Base-by-base conservation (phyloP, 2,888 invertebrate species). In the Eurytoma californica region DNA sequence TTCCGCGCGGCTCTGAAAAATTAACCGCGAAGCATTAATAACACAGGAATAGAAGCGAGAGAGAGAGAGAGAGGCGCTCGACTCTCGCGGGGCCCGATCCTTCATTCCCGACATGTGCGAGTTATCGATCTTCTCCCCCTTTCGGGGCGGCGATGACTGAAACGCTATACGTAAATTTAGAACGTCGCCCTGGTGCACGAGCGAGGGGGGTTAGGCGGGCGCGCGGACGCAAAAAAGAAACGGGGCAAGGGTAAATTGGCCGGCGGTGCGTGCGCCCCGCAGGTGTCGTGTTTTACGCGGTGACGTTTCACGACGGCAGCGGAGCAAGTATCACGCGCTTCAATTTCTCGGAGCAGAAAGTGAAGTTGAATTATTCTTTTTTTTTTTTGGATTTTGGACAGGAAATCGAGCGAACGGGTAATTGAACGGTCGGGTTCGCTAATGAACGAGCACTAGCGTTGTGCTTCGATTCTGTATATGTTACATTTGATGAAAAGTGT, bases 71-170 rank as follows among this genome's bases (percentile, higher is more conserved):
- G 5, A n/a, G 16, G 18, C 4, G n/a, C 28, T 65, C 24, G 24
- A 24, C 55, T 53, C 47, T 57, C 39, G 57, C 51, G n/a, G 24
- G 16, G 16, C 13, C 16, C n/a, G 47, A 16, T 18, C 49, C 58
- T 68, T 30, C 28, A 24, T 72, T 66, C 72, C 12, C 9, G 58
- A 47, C 65, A n/a, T 16, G 68, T 69, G 49, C 61, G 14, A 51
- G 24, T 53, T 74, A 75, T 75, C 74, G 70, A 79, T 79, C 66
- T 57, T 13, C 18, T 30, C 4, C 63, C 30, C 47, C 53, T 39
- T 39, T 39, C 9, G 39, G 9, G 39, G 7, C 28, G 49, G 57
- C 18, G n/a, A 47, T 20, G 69, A n/a, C n/a, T 53, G 53, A 58
- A 55, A 67, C 18, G 53, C 18, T 68, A 49, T 20, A 47, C 66